A percentile compares a stretch with the other conserved stretches of the same genome.
Conservation (phyloP, 2,113 vertebrate genomes). For the Thalassarche chlororhynchos region DNA sequence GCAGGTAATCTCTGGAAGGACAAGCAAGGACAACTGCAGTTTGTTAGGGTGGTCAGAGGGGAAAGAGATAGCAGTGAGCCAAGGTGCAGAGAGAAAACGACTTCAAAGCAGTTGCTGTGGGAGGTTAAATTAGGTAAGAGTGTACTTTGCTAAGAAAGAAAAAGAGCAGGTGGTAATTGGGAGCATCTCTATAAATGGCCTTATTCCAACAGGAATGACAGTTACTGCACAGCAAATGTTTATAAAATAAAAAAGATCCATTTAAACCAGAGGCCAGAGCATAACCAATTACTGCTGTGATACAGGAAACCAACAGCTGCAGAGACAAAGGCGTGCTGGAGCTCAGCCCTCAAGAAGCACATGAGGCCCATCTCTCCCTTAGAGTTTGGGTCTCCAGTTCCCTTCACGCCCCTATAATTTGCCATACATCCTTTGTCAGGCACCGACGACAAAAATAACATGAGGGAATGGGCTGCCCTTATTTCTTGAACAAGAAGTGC, state of each 20-base stretch:
- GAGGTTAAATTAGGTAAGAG: slow-evolving; percentile 57
- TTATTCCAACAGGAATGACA: slow-evolving; percentile 42
- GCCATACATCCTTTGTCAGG: background rate
- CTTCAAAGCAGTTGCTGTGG: slow-evolving; percentile 29
- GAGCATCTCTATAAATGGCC: slow-evolving; percentile 50
- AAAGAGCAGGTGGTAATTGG: slow-evolving; percentile 61
- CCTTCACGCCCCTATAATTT: background rate
- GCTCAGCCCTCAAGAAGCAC: background rate
- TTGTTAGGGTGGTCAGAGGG: background rate
- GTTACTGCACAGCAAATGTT: slow-evolving; percentile 17
- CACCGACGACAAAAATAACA: background rate
- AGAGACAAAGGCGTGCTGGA: background rate
- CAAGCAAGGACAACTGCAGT: background rate
- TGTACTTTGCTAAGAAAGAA: slow-evolving; percentile 42
- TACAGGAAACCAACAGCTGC: slow-evolving; percentile 18
- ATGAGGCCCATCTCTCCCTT: fast-evolving
- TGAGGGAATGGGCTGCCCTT: background rate
- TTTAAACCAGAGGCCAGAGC: slow-evolving; percentile 1
- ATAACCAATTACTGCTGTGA: background rate
- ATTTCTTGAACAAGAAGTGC: background rate
- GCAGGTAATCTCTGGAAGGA: background rate
- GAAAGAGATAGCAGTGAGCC: background rate
- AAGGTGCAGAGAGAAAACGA: background rate
- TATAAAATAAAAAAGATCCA: slow-evolving; percentile 21
- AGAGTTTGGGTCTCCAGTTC: background rate